These are phyloP conservation scores for Dromius quadrimaculatus DNA, from an alignment of 2,888 invertebrate genomes.

Conservation along the genomic window DNA sequence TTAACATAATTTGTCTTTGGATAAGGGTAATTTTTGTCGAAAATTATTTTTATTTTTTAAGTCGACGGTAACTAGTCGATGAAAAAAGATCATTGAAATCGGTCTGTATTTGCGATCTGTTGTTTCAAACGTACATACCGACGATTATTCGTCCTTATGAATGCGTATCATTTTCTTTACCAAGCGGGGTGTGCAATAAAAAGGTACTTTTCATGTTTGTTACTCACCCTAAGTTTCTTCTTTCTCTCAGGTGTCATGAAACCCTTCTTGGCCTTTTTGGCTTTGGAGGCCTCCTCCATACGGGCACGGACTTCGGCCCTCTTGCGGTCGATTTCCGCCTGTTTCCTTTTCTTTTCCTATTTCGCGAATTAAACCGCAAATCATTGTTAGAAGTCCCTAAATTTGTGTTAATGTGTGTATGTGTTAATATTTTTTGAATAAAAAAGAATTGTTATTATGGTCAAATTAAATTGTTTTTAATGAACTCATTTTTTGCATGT, in stretches of 20 bases:
- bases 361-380: conserved; percentile 50
- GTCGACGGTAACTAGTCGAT: no score
- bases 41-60: no score
- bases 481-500: no score
- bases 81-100: no score
- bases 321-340: conserved; percentile 97
- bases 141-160: no score
- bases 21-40: no score
- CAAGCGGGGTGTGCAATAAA: no score
- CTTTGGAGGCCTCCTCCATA: conserved; percentile 98
- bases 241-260: conserved; percentile 99
- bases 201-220: not conserved
- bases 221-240: conserved; percentile 98
- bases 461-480: conserved; percentile 39
- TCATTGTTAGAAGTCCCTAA: conserved; percentile 13
- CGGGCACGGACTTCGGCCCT: conserved; percentile 99
- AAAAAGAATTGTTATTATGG: conserved; percentile 2
- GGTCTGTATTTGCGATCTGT: no score
- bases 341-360: conserved; percentile 97
- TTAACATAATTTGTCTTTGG: no score
- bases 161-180: no score
- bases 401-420: not conserved
- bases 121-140: no score
- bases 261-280: conserved; percentile 99
- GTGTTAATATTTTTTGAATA: not conserved